Conservation (phyloP, 2,888 invertebrate species). For the Julus scandinavius region DNA sequence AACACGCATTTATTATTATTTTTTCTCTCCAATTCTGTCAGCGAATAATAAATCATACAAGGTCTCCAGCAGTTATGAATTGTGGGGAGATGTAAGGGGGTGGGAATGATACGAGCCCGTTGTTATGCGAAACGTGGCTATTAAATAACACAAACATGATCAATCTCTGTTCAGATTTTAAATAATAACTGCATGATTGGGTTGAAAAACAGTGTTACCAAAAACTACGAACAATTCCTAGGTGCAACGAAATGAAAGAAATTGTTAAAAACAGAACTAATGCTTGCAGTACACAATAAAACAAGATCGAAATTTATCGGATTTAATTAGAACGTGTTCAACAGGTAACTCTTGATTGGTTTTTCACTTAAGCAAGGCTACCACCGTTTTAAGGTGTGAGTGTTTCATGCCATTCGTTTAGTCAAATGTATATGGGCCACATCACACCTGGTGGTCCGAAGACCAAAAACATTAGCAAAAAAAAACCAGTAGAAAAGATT, state of each 20-base stretch:
- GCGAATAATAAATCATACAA: conserved; percentile 30
- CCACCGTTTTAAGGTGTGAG: conserved; percentile 35
- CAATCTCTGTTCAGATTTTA: conserved; percentile 34
- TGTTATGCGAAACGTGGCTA: conserved; percentile 39
- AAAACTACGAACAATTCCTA: not conserved
- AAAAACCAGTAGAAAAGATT: conserved; percentile 35
- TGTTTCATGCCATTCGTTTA: conserved; percentile 15
- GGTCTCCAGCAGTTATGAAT: conserved; percentile 38
- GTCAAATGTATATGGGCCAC: conserved; percentile 17
- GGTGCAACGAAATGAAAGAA: not conserved
- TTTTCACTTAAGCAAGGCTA: not conserved
- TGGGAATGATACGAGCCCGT: not conserved
- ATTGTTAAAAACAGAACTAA: not conserved
- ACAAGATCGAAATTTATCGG: not conserved
- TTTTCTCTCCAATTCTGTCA: conserved; percentile 39
- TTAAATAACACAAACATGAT: conserved; percentile 39
- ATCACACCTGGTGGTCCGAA: conserved; percentile 20
- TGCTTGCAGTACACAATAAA: not conserved
- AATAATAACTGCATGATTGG: not conserved
- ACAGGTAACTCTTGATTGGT: conserved; percentile 12
- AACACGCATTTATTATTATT: conserved; percentile 27
- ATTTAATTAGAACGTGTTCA: conserved; percentile 1
- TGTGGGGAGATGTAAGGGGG: not conserved
- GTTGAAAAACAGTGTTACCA: not conserved
- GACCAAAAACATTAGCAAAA: conserved; percentile 27